Evolutionary conservation across 1,140 invertebrate species (phyloP).

Genomic region (Trinorchestia longiramus): DNA sequence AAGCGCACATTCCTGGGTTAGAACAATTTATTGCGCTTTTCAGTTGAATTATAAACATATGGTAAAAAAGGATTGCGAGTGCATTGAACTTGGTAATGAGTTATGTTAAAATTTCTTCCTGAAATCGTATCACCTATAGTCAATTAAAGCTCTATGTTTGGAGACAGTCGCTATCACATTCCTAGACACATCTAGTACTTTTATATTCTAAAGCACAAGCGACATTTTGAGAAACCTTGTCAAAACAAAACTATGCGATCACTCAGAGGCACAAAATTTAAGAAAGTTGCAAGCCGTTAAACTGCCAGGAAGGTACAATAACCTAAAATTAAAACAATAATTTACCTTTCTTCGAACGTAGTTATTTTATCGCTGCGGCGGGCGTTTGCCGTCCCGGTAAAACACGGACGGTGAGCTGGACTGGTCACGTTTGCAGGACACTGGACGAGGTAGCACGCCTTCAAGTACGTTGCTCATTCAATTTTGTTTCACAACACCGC

Average conservation of each 20-base stretch:
- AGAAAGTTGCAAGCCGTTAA: not conserved
- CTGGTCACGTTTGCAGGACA: not conserved
- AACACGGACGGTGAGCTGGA: not conserved
- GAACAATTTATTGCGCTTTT: too few relatives aligned
- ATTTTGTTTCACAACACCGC: not conserved
- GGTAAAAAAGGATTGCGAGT: not conserved
- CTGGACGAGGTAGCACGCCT: not conserved
- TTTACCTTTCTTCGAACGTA: not conserved
- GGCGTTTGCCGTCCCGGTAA: not conserved
- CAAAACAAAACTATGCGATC: not conserved
- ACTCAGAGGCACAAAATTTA: not conserved
- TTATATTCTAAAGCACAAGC: not conserved
- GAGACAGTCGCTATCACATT: not conserved
- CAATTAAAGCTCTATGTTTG: too few relatives aligned
- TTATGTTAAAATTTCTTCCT: not conserved
- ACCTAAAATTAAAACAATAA: too few relatives aligned
- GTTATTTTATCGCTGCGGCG: not conserved
- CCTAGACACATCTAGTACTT: not conserved
- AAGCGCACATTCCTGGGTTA: too few relatives aligned
- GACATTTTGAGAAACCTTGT: not conserved
- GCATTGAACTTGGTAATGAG: not conserved
- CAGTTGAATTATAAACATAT: too few relatives aligned
- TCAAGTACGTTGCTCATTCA: not conserved
- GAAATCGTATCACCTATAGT: not conserved
- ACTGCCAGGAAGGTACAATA: too few relatives aligned